Base-by-base conservation (phyloP, 2,888 invertebrate species). In the Sinodicranocentrus sp. region DNA sequence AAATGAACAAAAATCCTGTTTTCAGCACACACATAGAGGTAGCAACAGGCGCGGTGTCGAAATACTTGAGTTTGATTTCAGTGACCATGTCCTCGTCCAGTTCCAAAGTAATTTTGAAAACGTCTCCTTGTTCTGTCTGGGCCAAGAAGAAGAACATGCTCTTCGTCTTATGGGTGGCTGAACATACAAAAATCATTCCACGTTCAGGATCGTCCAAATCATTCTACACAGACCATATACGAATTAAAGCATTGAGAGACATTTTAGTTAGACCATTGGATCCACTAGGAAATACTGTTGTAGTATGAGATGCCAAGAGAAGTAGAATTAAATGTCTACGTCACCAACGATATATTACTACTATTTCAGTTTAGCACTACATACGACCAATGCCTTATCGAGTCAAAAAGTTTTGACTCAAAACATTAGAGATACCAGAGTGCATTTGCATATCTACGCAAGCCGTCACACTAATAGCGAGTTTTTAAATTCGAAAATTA, bases 111-210 rank as follows among this genome's bases (percentile, higher is more conserved):
- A 99, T 96, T 91, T 98, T 98, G 90, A 98, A 98, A 84, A 98
- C 95, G 90, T 97, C 97, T 0, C 98, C 98, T 90, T 99, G 99
- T 90, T 99, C 99, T 2, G 99, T 99, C 92, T 99, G 99, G 2
- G 98, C 97, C 90, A 99, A 92, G 91, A 99, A 99, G 92, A 99
- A 99, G 91, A 98, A 99, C 98, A 99, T 98, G 28, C 97, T 96
- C 91, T 99, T 99, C 0, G 99, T 99, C 91, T 99, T 98, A 91
- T 99, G 99, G 0, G 99, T 98, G 5, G 99, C 99, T 2, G 98
- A 98, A 90, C 98, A 98, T 10, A 99, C 98, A 91, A 99, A 98
- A 88, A 99, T 98, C 97, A 99, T 98, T 84, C 99, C 98, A 88
- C 99, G 93, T 90, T 99, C 99, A 0, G 99, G 99, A 92, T 99